Evolutionary conservation across 1,140 invertebrate genomes (phyloP), one percentile per base, ranked within the genome.

Genomic region (Augochlora pura): DNA sequence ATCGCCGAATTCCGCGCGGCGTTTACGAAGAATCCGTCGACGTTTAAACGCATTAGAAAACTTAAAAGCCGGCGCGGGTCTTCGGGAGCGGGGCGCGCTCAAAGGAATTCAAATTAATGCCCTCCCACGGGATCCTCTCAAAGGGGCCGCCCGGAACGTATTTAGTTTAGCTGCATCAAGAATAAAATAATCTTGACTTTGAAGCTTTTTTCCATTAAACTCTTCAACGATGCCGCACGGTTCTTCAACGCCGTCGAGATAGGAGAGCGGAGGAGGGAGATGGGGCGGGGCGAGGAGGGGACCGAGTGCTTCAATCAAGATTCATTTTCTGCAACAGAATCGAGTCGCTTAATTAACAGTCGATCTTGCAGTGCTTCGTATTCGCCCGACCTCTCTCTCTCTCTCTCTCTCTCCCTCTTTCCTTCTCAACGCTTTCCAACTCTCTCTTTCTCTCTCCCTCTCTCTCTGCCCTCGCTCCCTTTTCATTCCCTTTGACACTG

Each of bases 281-380:
- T 2, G 21, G 54, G 21, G 0, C 54, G 6, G 21, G 54, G 8
- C 8, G 14, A 21, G 14, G 23, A 42, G 8, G 16, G n/a, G 16
- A 9, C 12, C 12, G 60, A 46, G 32, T 38, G 68, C 23, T 64
- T 64, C 25, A 72, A 72, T 72, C 46, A 52, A 42, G 60, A 78
- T 78, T 78, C 69, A 57, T 78, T 78, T 64, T 57, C 46, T 72
- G 57, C 60, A 65, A 78, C 69, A 57, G 76, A 78, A 78, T 78
- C 60, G 49, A 65, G 69, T 42, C 76, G 69, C 38, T 78, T 78
- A 78, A 78, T 78, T 78, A 78, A 72, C 39, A 78, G 60, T 72
- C 68, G 76, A 78, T 64, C 46, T 78, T 54, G 60, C 60, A 78
- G 60, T 46, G 68, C 46, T 78, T 72, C 67, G 27, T 64, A 52